Evolutionary conservation across 2,797 vertebrate genomes (phyloP).

Genomic region (Spinus pinus): DNA sequence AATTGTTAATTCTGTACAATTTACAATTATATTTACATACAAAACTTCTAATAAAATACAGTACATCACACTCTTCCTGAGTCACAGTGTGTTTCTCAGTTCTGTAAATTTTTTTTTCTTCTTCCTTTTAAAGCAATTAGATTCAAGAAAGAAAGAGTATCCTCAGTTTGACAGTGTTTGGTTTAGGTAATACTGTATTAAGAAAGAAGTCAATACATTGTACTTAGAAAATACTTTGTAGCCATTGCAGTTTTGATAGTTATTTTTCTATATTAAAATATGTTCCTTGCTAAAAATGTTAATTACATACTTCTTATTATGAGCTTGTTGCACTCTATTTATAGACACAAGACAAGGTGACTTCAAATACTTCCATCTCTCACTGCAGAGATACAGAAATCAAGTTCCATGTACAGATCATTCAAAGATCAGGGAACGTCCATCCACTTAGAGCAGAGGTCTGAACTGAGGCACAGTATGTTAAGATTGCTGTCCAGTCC

Average conservation of each 20-base stretch:
- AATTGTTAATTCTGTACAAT: slow-evolving; percentile 78
- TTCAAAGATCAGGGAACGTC: slow-evolving; percentile 14
- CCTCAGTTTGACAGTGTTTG: slow-evolving; percentile 40
- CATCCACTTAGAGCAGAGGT: slow-evolving; percentile 17
- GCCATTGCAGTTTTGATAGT: slow-evolving; percentile 25
- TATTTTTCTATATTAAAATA: slow-evolving; percentile 73
- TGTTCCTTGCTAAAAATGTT: slow-evolving; percentile 62
- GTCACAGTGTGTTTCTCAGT: slow-evolving; percentile 63
- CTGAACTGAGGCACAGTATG: slow-evolving; percentile 41
- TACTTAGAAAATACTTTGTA: slow-evolving; percentile 64
- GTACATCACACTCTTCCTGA: slow-evolving; percentile 68
- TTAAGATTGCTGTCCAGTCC: neutral
- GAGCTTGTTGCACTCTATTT: slow-evolving; percentile 43
- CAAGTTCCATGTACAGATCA: neutral
- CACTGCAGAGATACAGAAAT: slow-evolving; percentile 16
- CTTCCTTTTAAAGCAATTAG: slow-evolving; percentile 23
- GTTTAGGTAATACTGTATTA: slow-evolving; percentile 62
- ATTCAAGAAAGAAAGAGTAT: slow-evolving; percentile 41
- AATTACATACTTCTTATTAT: slow-evolving; percentile 26
- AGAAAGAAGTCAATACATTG: slow-evolving; percentile 33
- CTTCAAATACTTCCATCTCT: neutral
- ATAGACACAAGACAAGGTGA: slow-evolving; percentile 39
- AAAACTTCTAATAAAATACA: slow-evolving; percentile 81
- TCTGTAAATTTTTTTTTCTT: slow-evolving; percentile 17
- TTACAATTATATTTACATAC: slow-evolving; percentile 78